Evolutionary conservation across 1,140 invertebrate genomes (phyloP).

Genomic region (Drosophila leontia): DNA sequence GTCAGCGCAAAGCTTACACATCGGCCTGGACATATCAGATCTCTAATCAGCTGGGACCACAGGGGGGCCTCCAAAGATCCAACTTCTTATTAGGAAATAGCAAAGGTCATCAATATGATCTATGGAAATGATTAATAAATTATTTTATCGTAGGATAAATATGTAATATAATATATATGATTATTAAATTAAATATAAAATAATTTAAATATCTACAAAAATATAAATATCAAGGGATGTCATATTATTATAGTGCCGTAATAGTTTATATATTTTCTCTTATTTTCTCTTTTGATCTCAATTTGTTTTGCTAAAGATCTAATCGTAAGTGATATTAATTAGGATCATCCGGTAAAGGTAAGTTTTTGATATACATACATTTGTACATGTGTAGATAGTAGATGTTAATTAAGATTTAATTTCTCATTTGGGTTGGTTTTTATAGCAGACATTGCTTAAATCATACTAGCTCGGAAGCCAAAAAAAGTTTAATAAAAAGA

Average conservation of each 20-base stretch:
- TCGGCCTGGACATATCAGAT: constrained; percentile 6
- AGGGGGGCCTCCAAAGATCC: background rate
- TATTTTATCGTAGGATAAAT: background rate
- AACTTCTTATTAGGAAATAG: too few species aligned
- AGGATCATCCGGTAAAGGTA: background rate
- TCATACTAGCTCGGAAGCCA: background rate
- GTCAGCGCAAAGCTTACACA: constrained; percentile 5
- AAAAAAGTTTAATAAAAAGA: background rate
- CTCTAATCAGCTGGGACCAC: constrained; percentile 10
- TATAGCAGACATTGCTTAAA: background rate
- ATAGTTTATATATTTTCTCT: too few species aligned
- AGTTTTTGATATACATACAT: too few species aligned
- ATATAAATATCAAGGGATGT: too few species aligned
- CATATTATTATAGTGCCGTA: too few species aligned
- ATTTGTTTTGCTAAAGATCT: too few species aligned
- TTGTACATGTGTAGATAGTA: too few species aligned
- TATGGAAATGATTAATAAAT: background rate
- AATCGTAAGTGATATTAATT: background rate
- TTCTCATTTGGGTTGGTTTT: too few species aligned
- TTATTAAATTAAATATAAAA: background rate
- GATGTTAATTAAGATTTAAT: background rate
- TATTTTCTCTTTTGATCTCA: too few species aligned
- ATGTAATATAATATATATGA: background rate
- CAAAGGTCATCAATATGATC: too few species aligned
- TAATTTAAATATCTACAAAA: background rate